Base-by-base conservation (phyloP, 2,888 invertebrate genomes). In the Dioctria rufipes region DNA sequence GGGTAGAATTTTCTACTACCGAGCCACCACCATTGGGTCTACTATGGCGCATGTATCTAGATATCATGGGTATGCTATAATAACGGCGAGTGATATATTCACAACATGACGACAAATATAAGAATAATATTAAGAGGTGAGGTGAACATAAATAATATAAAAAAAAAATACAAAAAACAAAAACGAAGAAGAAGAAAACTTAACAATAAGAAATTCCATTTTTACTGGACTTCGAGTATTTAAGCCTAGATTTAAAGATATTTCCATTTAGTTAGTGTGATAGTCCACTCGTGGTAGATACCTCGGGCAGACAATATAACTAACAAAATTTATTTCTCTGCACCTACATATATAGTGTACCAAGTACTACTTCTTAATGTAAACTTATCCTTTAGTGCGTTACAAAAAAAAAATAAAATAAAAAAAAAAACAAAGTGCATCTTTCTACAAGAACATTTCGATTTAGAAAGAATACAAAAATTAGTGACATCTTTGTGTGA, bases 211-310 rank as follows among this genome's bases (percentile, higher is more conserved):
- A 49, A 63, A 63, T 77, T 60, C 54, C 61, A 77, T 63, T 63
- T 77, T 77, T 77, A 77, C 77, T 81, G 81, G 67, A 81, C 83
- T 85, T 85, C 85, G 84, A 85, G 85, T 87, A 87, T 87, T 87
- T 86, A 87, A 87, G 84, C 86, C 85, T 85, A 86, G 86, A 86
- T 85, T 87, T 85, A 86, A 85, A 86, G 83, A 85, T 84, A 85
- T 83, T 83, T 82, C 84, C 83, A 84, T 82, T 84, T 84, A 86
- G 85, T 87, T 86, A 86, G 87, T 87, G 86, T 85, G 86, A 86
- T 86, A 84, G 84, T 86, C 86, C 85, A 86, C 86, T 85, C 86
- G 78, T n/a, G 54, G 39, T 61, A 75, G 67, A 37, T 81, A 25
- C 66, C 43, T 78, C 73, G 63, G 79, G 51, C 46, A 43, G 65